Conservation (phyloP, 2,888 invertebrate genomes). For the Dioctria rufipes region DNA sequence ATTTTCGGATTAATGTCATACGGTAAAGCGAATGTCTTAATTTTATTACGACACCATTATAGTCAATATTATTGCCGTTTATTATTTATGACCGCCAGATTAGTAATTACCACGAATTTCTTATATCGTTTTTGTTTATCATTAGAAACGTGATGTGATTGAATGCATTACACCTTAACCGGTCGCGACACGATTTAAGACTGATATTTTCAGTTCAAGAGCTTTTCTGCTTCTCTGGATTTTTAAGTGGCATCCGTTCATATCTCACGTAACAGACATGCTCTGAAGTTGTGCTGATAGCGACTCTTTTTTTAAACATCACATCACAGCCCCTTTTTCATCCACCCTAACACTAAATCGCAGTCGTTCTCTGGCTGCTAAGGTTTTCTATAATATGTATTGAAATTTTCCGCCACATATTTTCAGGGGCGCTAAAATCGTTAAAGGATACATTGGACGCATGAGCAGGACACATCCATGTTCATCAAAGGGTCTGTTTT, state of each 20-base stretch:
- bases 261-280: slow-evolving; percentile 37
- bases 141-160: neutral
- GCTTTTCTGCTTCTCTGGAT: slow-evolving; percentile 54
- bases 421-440: neutral
- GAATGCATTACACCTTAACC: slow-evolving; percentile 66
- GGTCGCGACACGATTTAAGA: slow-evolving; percentile 71
- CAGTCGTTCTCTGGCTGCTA: neutral
- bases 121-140: slow-evolving; percentile 7
- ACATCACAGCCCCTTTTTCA: too few relatives aligned
- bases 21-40: too few relatives aligned
- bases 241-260: slow-evolving; percentile 3
- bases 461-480: neutral
- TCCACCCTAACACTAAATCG: neutral
- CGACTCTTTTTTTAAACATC: slow-evolving; percentile 35
- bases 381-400: neutral
- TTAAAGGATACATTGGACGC: neutral
- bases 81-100: neutral
- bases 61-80: too few relatives aligned
- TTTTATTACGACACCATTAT: too few relatives aligned
- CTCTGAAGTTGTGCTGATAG: slow-evolving; percentile 39
- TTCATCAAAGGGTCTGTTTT: too few relatives aligned
- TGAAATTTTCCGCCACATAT: neutral
- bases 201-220: slow-evolving; percentile 69
- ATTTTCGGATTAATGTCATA: too few relatives aligned
- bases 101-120: neutral